Evolutionary conservation across 2,888 invertebrate genomes (phyloP).

Genomic region (Cerastis leucographa): DNA sequence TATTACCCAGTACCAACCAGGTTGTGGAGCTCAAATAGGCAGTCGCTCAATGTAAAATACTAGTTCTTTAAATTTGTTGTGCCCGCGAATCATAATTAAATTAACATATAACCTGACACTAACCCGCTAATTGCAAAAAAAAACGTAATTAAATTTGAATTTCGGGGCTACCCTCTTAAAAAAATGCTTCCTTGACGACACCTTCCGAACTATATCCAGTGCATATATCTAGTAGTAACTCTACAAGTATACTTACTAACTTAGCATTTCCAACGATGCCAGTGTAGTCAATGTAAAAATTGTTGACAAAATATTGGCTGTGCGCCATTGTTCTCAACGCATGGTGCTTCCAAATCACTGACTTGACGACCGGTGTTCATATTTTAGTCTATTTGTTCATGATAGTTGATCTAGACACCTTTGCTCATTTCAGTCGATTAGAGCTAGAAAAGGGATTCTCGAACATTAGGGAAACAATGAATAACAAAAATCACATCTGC

Average conservation of each 20-base stretch:
- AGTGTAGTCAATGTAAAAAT: conserved; percentile 57
- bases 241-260: conserved; percentile 11
- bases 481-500: neutral
- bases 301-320: conserved; percentile 77
- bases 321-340: conserved; percentile 72
- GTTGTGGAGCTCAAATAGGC: neutral
- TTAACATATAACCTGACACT: too few species aligned
- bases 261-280: conserved; percentile 57
- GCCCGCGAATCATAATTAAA: too few species aligned
- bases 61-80: too few species aligned
- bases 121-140: too few species aligned
- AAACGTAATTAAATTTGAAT: too few species aligned
- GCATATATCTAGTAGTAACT: conserved; percentile 42
- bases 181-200: neutral
- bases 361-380: conserved; percentile 1
- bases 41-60: neutral
- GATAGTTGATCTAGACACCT: conserved; percentile 5
- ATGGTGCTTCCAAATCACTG: conserved; percentile 25
- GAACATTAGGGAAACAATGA: neutral
- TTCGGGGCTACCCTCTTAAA: too few species aligned
- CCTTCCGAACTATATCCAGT: conserved; percentile 7
- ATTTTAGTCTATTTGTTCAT: conserved; percentile 31
- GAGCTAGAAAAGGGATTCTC: neutral
- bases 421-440: neutral
- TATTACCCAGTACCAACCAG: neutral